Conservation (phyloP, 64 coral and sea anemone genomes). For the Porites lutea region DNA sequence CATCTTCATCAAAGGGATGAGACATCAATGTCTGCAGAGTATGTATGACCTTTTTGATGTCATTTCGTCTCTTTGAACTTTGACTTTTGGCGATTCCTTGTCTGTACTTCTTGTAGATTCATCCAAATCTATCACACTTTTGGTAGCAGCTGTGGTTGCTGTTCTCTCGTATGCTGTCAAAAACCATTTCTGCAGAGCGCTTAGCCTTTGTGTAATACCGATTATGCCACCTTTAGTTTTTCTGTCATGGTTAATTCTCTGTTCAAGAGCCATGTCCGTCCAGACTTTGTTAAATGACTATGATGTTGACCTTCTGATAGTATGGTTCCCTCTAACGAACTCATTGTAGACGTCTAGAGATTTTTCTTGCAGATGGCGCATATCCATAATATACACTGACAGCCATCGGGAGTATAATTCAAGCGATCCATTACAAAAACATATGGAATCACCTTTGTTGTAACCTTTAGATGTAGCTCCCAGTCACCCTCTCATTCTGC, state of each 20-base stretch:
- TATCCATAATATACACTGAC: no score
- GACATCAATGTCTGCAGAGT: constrained; percentile 24
- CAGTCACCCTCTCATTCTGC: no score
- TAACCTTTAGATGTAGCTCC: no score
- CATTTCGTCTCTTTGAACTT: constrained; percentile 44
- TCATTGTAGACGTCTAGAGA: neutral
- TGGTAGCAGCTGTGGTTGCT: constrained; percentile 23
- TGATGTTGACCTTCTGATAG: constrained; percentile 13
- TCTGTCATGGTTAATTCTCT: constrained; percentile 19
- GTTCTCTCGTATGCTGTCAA: constrained; percentile 21
- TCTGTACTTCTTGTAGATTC: constrained; percentile 18
- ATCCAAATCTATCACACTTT: neutral
- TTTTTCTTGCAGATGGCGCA: no score
- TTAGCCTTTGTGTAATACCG: constrained; percentile 13
- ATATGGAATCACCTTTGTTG: no score
- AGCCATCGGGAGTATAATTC: no score
- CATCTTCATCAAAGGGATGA: constrained; percentile 24
- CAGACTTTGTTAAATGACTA: constrained; percentile 34
- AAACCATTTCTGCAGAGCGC: constrained; percentile 28
- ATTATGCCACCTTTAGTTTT: constrained; percentile 23
- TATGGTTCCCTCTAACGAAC: constrained; percentile 36
- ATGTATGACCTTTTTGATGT: constrained; percentile 24
- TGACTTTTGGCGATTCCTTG: constrained; percentile 24
- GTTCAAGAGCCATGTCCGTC: constrained; percentile 36
- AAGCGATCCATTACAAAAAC: no score